Base-by-base conservation (phyloP, 2,113 vertebrate species). In the Syrrhaptes paradoxus region DNA sequence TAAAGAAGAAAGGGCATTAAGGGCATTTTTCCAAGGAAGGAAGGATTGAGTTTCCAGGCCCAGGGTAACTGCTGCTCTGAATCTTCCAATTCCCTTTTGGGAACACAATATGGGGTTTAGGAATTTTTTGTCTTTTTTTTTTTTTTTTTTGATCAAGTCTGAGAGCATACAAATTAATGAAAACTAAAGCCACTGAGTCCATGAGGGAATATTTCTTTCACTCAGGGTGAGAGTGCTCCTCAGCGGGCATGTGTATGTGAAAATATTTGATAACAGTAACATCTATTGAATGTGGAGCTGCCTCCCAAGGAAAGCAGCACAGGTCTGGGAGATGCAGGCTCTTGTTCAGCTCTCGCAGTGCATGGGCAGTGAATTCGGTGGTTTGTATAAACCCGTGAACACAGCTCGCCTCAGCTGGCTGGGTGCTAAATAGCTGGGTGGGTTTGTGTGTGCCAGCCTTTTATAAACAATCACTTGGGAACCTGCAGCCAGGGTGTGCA, bases 301-400 rank as follows among this genome's bases (percentile, higher is more conserved):
- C 66, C 21, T 90, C 67, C 41, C 46, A 73, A 55, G 25, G 0
- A 1, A 65, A 87, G 54, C 16, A 46, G 9, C n/a, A 29, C 15
- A 51, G 21, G 13, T 31, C 74, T 93, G 71, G 24, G 43, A 83
- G 70, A 32, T 8, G 13, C 0, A 0, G n/a, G 7, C 6, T 31
- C 13, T 54, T 67, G 17, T 73, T 61, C 49, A 0, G 0, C 34
- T 55, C 51, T 79, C 10, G 7, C 0, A 0, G 26, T 41, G 22
- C 4, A 2, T 4, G 46, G 65, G 58, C 36, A 61, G 1, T 2
- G 25, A 46, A 59, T 43, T 25, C 0, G 4, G 31, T n/a, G 46
- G 22, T n/a, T 79, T 83, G 29, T 46, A 15, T 28, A 17, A 15
- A 38, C 24, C 86, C 0, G 0, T 68, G 84, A 81, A 14, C 32